Evolutionary conservation across 2,113 vertebrate genomes (phyloP).

Genomic region (Neodon shergylaensis): DNA sequence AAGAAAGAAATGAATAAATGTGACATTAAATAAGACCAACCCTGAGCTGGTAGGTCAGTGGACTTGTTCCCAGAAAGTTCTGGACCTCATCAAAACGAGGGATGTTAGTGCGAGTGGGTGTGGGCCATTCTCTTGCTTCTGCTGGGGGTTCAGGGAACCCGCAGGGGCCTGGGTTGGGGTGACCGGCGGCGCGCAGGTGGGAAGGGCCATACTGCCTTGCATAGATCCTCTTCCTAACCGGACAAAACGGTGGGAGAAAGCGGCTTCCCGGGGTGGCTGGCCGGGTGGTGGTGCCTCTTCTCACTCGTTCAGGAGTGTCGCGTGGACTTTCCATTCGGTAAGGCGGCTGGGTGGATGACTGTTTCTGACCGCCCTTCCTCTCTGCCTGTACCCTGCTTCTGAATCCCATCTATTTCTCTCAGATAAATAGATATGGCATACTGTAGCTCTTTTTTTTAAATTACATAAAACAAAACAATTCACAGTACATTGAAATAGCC

Average conservation of each 20-base stretch:
- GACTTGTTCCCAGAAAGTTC: background rate
- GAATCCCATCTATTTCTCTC: background rate
- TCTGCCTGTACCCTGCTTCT: background rate
- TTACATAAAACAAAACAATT: slow-evolving; percentile 17
- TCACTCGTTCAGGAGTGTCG: background rate
- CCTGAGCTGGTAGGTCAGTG: background rate
- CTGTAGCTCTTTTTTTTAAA: background rate
- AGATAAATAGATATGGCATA: background rate
- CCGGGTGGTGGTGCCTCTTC: background rate
- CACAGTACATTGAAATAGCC: background rate
- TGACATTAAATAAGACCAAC: background rate
- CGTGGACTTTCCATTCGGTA: background rate
- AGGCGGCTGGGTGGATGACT: background rate
- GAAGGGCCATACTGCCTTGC: background rate
- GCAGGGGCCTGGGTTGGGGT: no score
- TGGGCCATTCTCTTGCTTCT: background rate
- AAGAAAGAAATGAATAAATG: background rate
- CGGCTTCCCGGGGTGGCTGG: background rate
- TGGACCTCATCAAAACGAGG: background rate
- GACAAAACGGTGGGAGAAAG: background rate
- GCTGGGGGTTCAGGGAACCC: background rate
- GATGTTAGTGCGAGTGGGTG: background rate
- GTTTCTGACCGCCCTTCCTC: background rate
- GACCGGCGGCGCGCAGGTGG: background rate
- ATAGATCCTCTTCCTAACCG: background rate